Base-by-base conservation (phyloP, 1,140 invertebrate genomes). In the Drosophila mojavensis region DNA sequence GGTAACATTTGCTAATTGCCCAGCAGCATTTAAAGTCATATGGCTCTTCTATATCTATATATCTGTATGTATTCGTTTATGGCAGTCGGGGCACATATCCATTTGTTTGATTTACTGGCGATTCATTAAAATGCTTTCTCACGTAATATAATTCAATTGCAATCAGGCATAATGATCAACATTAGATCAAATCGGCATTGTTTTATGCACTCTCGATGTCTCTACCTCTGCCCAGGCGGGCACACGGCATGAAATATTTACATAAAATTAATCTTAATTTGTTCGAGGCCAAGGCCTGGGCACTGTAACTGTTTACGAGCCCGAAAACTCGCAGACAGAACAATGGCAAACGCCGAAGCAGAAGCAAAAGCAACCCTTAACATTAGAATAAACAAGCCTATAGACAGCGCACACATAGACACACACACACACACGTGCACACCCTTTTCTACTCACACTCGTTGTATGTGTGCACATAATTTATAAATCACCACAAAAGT, bases 401-500 rank as follows among this genome's bases (percentile, higher is more conserved):
- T 41, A 63, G 61, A 63, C 61, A 63, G 7, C 17, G n/a, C n/a
- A n/a, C n/a, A n/a, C n/a, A n/a, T n/a, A n/a, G n/a, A n/a, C n/a
- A n/a, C 13, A 43, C 26, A 66, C 43, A 56, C 50, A 56, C 24
- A 45, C 26, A 56, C 24, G 39, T 17, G n/a, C n/a, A 39, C 39
- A 43, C 69, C 17, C 15, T 2, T 33, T 17, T 15, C 30, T 13
- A 20, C 20, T 20, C 20, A 20, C 20, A 20, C 11, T 28, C 28
- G 0, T 1, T 4, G 41, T n/a, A 5, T 15, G n/a, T 15, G 43
- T 15, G 45, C 59, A 73, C 70, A 74, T 77, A 77, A 77, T 74
- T 74, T 73, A 76, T 79, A 79, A 79, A 79, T 76, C 77, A 76
- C 77, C 77, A 75, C 77, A 79, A 69, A 74, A 79, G 74, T 79